phyloP scores from a whole-genome alignment of 1,140 invertebrate species.

The Drosophila grimshawi region DNA sequence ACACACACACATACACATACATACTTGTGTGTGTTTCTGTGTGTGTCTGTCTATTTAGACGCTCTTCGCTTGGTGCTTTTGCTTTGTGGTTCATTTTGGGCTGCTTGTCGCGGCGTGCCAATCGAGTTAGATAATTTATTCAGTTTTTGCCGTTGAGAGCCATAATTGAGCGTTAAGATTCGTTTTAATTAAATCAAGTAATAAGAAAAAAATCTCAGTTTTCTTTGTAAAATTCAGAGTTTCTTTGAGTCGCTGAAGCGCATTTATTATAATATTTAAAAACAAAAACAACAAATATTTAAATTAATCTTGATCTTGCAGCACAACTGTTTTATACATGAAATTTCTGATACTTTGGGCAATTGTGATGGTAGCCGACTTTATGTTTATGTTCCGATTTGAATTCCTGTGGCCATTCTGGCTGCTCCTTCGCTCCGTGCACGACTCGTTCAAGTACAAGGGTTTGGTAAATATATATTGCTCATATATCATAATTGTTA shows the following conservation, averaged over 20 bases:
- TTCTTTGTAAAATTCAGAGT: too few relatives aligned
- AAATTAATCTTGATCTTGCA: conserved; percentile 85
- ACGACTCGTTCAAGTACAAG: conserved; percentile 99
- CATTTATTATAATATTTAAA: too few relatives aligned
- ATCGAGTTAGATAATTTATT: conserved; percentile 48
- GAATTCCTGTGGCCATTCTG: conserved; percentile 99
- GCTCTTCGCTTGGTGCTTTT: conserved; percentile 23
- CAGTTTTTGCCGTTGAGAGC: neutral
- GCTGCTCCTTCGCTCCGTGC: conserved; percentile 97
- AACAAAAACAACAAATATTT: too few relatives aligned
- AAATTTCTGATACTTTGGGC: conserved; percentile 98
- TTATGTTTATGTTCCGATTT: conserved; percentile 99
- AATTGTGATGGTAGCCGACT: conserved; percentile 97
- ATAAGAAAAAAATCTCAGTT: neutral
- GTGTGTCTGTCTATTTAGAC: conserved; percentile 12
- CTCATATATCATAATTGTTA: neutral
- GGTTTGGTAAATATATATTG: conserved; percentile 94
- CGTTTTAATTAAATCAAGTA: neutral
- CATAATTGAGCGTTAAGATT: neutral
- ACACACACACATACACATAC: neutral
- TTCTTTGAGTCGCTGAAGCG: too few relatives aligned
- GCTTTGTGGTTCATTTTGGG: neutral
- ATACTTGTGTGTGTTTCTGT: conserved; percentile 32
- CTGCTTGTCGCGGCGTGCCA: conserved; percentile 23
- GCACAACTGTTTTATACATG: conserved; percentile 96